A percentile compares a stretch with the other conserved stretches of the same genome.
Evolutionary conservation across 2,888 invertebrate species (phyloP).

Genomic region (Buathra laborator): DNA sequence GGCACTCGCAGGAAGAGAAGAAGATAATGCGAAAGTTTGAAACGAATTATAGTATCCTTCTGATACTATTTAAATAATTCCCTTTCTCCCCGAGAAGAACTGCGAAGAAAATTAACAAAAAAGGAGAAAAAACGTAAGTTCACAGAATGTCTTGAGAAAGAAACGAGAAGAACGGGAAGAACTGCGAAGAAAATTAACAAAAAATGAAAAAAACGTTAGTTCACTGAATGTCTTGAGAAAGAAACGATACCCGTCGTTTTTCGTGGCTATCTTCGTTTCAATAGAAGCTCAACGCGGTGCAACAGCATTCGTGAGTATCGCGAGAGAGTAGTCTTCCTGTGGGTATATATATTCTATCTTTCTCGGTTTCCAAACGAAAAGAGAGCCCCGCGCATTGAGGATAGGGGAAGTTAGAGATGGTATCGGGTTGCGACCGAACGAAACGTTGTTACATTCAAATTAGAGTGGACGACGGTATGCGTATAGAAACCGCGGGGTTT

Average conservation of each 20-base stretch:
- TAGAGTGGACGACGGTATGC: slow-evolving; percentile 84
- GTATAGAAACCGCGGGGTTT: slow-evolving; percentile 69
- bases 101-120: not conserved
- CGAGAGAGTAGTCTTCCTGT: slow-evolving; percentile 15
- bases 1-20: not conserved
- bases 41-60: not conserved
- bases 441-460: slow-evolving; percentile 85
- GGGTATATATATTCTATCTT: slow-evolving; percentile 53
- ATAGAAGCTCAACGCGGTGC: slow-evolving; percentile 48
- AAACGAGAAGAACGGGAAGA: slow-evolving; percentile 14
- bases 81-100: slow-evolving; percentile 18
- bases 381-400: slow-evolving; percentile 51
- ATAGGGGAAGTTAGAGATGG: slow-evolving; percentile 78
- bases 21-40: not conserved
- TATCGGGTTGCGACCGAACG: slow-evolving; percentile 84
- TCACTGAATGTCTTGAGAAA: slow-evolving; percentile 46
- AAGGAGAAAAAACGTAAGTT: slow-evolving; percentile 14
- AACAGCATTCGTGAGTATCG: slow-evolving; percentile 28
- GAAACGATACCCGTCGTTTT: slow-evolving; percentile 28
- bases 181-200: not conserved
- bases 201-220: too few species aligned
- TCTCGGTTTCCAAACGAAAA: slow-evolving; percentile 66
- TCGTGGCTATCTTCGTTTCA: slow-evolving; percentile 46
- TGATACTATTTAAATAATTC: slow-evolving; percentile 32
- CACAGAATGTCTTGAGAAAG: slow-evolving; percentile 44